Percentiles rank a stretch among this genome's conserved stretches.
Conservation (phyloP, 2,113 vertebrate species). For the Micronycteris hirsuta region DNA sequence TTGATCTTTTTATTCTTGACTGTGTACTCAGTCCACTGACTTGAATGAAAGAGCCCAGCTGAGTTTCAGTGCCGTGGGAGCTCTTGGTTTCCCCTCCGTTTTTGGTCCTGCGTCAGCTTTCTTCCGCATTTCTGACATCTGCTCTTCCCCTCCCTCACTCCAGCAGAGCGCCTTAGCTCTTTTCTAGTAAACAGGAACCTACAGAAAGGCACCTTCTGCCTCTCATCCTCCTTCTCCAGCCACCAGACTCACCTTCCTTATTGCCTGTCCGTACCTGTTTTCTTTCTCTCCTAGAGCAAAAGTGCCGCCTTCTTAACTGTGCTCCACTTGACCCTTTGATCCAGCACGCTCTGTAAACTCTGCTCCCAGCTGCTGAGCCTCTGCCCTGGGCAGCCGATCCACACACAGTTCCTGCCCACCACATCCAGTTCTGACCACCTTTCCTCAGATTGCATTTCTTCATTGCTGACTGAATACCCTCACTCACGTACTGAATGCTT, state of each 20-base stretch:
- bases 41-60: neutral
- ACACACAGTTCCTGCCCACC: neutral
- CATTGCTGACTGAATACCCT: neutral
- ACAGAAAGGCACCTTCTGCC: neutral
- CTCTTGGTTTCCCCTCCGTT: no score
- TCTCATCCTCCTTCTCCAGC: neutral
- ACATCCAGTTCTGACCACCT: neutral
- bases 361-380: fast-evolving
- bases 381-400: neutral
- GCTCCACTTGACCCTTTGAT: neutral
- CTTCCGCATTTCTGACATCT: neutral
- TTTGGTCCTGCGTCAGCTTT: neutral
- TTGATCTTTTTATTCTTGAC: neutral
- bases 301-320: neutral
- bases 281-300: neutral
- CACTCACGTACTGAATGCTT: neutral
- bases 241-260: neutral
- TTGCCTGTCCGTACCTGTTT: neutral
- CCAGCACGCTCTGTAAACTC: neutral
- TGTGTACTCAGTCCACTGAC: neutral
- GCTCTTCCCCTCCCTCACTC: neutral
- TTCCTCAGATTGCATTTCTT: neutral
- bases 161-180: neutral
- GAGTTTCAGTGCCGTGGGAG: neutral
- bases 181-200: neutral